A percentile compares a stretch with the other conserved stretches of the same genome.
Evolutionary conservation across 2,888 invertebrate species (phyloP).

Genomic region (Cenopis cana): DNA sequence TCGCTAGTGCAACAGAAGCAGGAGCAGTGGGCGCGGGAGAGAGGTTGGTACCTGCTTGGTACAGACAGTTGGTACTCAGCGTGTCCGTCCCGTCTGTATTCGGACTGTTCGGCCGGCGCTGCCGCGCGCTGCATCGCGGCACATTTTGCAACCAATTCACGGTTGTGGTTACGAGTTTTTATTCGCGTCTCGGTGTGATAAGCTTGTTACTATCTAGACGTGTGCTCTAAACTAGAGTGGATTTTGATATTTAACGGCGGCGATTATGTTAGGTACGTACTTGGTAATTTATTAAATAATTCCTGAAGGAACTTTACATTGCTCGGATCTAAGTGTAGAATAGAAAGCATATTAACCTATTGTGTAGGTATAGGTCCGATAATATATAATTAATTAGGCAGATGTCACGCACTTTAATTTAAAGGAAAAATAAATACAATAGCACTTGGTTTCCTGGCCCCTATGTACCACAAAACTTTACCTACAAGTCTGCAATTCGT

Average conservation of each 20-base stretch:
- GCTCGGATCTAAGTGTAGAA: too few species aligned
- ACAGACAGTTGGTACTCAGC: constrained; percentile 35
- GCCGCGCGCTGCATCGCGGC: constrained; percentile 50
- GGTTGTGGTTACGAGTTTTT: constrained; percentile 60
- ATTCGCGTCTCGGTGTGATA: constrained; percentile 52
- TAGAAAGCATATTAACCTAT: too few species aligned
- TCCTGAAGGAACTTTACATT: background rate
- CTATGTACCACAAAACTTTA: too few species aligned
- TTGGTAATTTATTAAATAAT: constrained; percentile 17
- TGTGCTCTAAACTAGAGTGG: constrained; percentile 52
- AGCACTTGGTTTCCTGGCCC: too few species aligned
- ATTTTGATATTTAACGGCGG: constrained; percentile 46
- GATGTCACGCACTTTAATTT: too few species aligned
- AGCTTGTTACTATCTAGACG: constrained; percentile 49
- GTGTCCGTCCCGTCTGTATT: constrained; percentile 33
- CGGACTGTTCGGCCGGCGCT: constrained; percentile 22
- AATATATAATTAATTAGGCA: too few species aligned
- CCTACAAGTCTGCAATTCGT: too few species aligned
- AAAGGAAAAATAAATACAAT: too few species aligned
- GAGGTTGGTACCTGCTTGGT: constrained; percentile 92
- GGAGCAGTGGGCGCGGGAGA: constrained; percentile 96
- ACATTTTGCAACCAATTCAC: constrained; percentile 63
- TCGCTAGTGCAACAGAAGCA: constrained; percentile 94
- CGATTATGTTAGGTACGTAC: constrained; percentile 54
- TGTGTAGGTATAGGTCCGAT: too few species aligned